These are phyloP conservation scores for Calephelis nemesis DNA, from an alignment of 1,140 invertebrate species.

Conservation along the genomic window DNA sequence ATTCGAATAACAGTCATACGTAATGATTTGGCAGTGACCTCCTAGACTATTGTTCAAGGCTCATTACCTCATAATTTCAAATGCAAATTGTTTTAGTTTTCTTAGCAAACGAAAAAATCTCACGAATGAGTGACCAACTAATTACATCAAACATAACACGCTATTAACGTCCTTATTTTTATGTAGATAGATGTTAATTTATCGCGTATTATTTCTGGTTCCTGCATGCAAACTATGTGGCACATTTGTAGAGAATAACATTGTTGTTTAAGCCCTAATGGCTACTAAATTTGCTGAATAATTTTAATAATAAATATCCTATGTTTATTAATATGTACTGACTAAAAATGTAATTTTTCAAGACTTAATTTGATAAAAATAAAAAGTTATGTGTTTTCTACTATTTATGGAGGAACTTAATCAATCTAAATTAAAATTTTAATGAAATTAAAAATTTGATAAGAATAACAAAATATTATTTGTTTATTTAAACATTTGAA, in stretches of 20 bases:
- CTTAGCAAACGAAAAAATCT: slow-evolving; percentile 19
- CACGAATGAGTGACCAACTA: slow-evolving; percentile 17
- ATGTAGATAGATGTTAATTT: not conserved
- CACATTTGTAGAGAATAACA: slow-evolving; percentile 8
- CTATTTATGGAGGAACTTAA: too few species aligned
- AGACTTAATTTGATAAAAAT: too few species aligned
- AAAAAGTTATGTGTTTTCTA: too few species aligned
- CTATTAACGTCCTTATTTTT: slow-evolving; percentile 7
- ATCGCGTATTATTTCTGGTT: not conserved
- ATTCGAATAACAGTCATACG: slow-evolving; percentile 6
- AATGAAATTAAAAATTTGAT: too few species aligned
- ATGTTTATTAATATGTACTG: too few species aligned
- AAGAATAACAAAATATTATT: too few species aligned
- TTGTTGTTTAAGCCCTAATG: slow-evolving; percentile 4
- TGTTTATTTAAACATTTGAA: too few species aligned
- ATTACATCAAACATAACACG: not conserved
- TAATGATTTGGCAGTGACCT: slow-evolving; percentile 1
- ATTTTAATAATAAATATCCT: too few species aligned
- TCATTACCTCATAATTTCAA: slow-evolving; percentile 41
- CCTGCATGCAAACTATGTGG: not conserved
- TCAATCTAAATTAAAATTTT: too few species aligned
- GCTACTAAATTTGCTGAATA: too few species aligned
- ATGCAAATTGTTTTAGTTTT: slow-evolving; percentile 36
- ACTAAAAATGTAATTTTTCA: too few species aligned
- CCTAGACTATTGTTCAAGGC: slow-evolving; percentile 28